Evolutionary conservation across 2,888 invertebrate genomes (phyloP), one percentile per base, ranked within the genome.

Genomic region (Pandemis cinnamomeana): DNA sequence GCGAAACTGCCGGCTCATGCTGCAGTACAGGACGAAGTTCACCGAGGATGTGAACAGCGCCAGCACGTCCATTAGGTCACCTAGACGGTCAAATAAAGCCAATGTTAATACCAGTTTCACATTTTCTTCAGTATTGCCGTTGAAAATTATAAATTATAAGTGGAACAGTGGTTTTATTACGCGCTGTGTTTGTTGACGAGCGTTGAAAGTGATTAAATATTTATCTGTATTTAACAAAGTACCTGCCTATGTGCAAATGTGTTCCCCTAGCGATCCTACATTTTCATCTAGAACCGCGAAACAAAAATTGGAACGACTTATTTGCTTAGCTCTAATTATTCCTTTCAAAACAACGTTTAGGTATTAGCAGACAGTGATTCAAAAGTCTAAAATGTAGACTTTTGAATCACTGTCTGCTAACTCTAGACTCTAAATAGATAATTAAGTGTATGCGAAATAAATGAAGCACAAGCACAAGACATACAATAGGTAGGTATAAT

Each of bases 1-100:
- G 5, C 98, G 95, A 90, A 99, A 99, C 92, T 98, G 98, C 36
- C 97, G 95, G 78, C 98, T 98, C 98, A 99, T 99, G 78, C 97
- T 96, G 93, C 98, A 98, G 94, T 99, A 99, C 67, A 93, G 84
- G 78, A 98, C 97, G 92, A 99, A 99, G 92, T 98, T 99, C 77
- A 98, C 98, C 53, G 98, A 97, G 13, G 98, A 98, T 87, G 98
- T 98, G 83, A 98, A 96, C 79, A 99, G 94, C 0, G 99, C 98
- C 83, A 98, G 92, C 78, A 98, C 96, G 89, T 99, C 98, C 96
- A 98, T 97, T 61, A 98, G 90, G 83, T 99, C 98, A 84, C 96
- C 96, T 96, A 93, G 2, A 61, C 72, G 11, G 10, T 7, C 53
- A 76, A 42, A 75, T 15, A 13, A 71, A 42, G 13, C 51, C 20